These are phyloP conservation scores for Parus major DNA, from an alignment of 2,113 vertebrate species.

Conservation along the genomic window DNA sequence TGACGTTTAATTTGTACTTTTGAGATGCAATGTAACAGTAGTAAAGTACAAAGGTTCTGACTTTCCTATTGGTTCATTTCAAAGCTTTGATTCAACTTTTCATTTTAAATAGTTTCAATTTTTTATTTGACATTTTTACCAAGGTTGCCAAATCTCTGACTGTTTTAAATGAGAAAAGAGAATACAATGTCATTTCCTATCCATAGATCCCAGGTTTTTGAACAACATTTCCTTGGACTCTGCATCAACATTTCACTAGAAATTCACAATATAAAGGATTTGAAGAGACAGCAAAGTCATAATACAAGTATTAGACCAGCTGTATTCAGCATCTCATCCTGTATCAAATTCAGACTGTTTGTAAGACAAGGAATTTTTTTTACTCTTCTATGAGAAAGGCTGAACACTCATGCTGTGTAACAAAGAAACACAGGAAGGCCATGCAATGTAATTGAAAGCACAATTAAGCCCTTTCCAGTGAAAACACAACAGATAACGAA, in stretches of 20 bases:
- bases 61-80: conserved; percentile 29
- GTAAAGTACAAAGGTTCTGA: conserved; percentile 20
- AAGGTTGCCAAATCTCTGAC: conserved; percentile 1
- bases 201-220: neutral
- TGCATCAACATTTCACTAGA: conserved; percentile 22
- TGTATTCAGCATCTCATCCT: neutral
- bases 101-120: conserved; percentile 25
- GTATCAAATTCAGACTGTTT: conserved; percentile 6
- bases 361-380: neutral
- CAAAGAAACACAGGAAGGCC: neutral
- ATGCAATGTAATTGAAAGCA: neutral
- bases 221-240: conserved; percentile 13
- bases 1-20: conserved; percentile 60
- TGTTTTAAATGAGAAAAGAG: conserved; percentile 37
- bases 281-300: conserved; percentile 31
- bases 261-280: neutral
- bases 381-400: neutral
- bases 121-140: conserved; percentile 42
- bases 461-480: neutral
- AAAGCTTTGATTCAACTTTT: conserved; percentile 43
- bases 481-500: neutral
- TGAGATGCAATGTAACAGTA: conserved; percentile 32
- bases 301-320: neutral
- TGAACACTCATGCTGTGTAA: neutral
- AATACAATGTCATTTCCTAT: conserved; percentile 20